phyloP scores from a whole-genome alignment of 1,140 invertebrate genomes.

The Drosophila lini region DNA sequence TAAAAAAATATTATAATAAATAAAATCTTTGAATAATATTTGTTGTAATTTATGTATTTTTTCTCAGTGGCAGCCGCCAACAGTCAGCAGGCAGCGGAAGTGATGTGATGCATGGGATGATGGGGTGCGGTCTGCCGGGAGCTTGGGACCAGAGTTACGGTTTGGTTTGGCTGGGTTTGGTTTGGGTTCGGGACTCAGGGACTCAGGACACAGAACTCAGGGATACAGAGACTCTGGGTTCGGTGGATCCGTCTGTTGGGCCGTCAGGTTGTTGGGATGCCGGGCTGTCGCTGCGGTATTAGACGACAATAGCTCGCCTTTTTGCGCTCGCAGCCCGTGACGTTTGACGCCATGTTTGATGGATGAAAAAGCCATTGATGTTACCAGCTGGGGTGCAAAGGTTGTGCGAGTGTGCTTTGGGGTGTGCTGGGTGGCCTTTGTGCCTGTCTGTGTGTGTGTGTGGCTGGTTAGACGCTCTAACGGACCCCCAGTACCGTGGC shows the following conservation, averaged over 20 bases:
- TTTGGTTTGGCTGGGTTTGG: slow-evolving; percentile 32
- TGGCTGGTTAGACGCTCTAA: slow-evolving; percentile 35
- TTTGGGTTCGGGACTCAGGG: slow-evolving; percentile 2
- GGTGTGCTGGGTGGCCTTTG: slow-evolving; percentile 13
- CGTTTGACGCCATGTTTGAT: slow-evolving; percentile 84
- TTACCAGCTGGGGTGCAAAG: slow-evolving; percentile 81
- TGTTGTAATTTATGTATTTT: neutral
- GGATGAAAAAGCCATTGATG: slow-evolving; percentile 83
- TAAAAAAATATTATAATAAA: neutral
- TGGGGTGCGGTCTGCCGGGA: slow-evolving; percentile 56
- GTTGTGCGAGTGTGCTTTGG: slow-evolving; percentile 42
- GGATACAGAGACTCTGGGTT: slow-evolving; percentile 13
- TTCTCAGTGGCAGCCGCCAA: slow-evolving; percentile 34
- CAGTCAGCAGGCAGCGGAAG: slow-evolving; percentile 69
- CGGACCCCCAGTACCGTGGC: slow-evolving; percentile 9
- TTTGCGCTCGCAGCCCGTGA: slow-evolving; percentile 79
- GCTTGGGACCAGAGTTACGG: slow-evolving; percentile 33
- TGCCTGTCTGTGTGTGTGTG: slow-evolving; percentile 19
- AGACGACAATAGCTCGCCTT: slow-evolving; percentile 81
- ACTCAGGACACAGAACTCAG: neutral
- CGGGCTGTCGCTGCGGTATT: slow-evolving; percentile 71
- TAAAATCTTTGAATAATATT: neutral
- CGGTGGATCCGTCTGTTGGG: slow-evolving; percentile 23
- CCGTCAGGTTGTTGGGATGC: slow-evolving; percentile 40
- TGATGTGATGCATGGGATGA: slow-evolving; percentile 82